A percentile compares a stretch with the other conserved stretches of the same genome.
phyloP scores from a whole-genome alignment of 2,113 vertebrate species.

The Chloropsis cyanopogon region DNA sequence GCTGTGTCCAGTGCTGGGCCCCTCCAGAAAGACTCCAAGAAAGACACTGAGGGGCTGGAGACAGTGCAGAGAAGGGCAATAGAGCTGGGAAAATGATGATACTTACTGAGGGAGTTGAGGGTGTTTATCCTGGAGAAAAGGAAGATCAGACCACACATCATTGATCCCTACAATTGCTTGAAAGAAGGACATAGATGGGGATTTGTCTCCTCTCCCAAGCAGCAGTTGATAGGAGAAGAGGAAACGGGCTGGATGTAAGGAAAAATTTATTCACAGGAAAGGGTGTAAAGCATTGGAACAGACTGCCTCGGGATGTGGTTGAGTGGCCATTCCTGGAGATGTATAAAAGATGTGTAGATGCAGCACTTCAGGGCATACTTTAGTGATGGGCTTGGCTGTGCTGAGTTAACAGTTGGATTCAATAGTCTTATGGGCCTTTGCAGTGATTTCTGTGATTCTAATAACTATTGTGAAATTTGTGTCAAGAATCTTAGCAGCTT shows the following conservation, averaged over 20 bases:
- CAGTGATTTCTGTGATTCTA: background rate
- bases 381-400: background rate
- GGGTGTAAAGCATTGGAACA: background rate
- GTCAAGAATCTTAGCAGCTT: background rate
- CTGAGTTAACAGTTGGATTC: background rate
- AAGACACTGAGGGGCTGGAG: background rate
- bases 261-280: background rate
- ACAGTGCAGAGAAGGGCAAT: rapidly evolving
- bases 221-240: background rate
- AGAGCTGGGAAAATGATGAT: background rate
- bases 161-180: background rate
- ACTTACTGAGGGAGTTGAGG: background rate
- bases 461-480: background rate
- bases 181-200: background rate
- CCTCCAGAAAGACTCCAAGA: background rate
- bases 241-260: background rate
- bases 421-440: background rate
- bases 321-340: background rate
- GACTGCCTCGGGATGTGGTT: background rate
- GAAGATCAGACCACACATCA: background rate
- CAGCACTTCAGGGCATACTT: background rate
- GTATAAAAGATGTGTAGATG: background rate
- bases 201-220: background rate
- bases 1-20: background rate
- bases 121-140: background rate